These are phyloP conservation scores for Urophycis tenuis DNA, from an alignment of 2,797 vertebrate species.

Conservation along the genomic window DNA sequence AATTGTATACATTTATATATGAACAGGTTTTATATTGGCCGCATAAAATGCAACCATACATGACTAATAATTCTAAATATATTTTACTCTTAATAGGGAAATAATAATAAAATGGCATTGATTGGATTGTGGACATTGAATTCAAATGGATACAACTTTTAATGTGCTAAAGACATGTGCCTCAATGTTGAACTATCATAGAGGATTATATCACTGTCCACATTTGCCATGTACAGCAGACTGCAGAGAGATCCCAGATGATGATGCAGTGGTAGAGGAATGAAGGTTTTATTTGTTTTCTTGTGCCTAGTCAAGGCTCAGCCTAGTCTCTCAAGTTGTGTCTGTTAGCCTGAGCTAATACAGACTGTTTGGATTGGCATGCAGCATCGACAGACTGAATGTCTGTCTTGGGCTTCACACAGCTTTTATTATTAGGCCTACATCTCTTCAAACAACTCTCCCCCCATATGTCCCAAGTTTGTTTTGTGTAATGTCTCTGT, in stretches of 20 bases:
- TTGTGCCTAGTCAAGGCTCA: background rate
- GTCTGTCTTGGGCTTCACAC: conserved; percentile 36
- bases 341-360: conserved; percentile 12
- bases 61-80: background rate
- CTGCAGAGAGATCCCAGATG: background rate
- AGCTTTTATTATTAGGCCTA: conserved; percentile 28
- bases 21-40: background rate
- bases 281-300: background rate
- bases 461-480: conserved; percentile 34
- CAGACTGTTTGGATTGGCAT: conserved; percentile 48
- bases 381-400: conserved; percentile 30
- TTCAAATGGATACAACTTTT: background rate
- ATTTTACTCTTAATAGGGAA: background rate
- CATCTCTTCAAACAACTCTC: conserved; percentile 34
- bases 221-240: background rate
- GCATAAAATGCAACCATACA: background rate
- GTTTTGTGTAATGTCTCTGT: conserved; percentile 10
- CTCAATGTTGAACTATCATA: background rate
- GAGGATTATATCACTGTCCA: background rate
- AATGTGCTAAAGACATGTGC: background rate
- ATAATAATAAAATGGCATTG: background rate
- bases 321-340: background rate
- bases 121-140: background rate
- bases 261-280: background rate
- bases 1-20: too few relatives aligned